A percentile compares a stretch with the other conserved stretches of the same genome.
These are phyloP conservation scores for Neogobius melanostomus DNA, from an alignment of 2,113 vertebrate genomes.

Conservation along the genomic window DNA sequence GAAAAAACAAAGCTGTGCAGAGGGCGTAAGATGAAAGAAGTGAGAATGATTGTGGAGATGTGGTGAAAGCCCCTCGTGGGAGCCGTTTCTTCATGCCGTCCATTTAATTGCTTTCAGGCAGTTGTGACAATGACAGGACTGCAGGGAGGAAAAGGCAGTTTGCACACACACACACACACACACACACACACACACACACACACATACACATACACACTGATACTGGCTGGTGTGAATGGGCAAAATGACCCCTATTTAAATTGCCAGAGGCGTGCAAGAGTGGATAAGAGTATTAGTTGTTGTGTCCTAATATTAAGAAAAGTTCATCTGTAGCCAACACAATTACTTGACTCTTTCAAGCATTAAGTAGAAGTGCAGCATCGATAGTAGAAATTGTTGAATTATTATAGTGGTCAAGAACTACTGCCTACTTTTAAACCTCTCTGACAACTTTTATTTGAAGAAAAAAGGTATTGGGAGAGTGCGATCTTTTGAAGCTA, in stretches of 20 bases:
- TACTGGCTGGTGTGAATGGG: conserved; percentile 11
- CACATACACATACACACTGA: conserved; percentile 8
- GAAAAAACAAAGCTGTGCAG: conserved; percentile 5
- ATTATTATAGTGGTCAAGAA: no score
- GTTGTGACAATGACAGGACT: conserved; percentile 69
- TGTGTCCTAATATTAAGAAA: neutral
- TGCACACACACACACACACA: conserved; percentile 11
- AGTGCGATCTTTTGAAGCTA: no score
- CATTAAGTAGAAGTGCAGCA: no score
- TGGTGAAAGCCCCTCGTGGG: conserved; percentile 57
- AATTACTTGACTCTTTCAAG: no score
- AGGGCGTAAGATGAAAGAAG: conserved; percentile 51
- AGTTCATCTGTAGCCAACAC: no score
- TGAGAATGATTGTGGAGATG: conserved; percentile 56
- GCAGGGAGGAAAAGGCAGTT: conserved; percentile 46
- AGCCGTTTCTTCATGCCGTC: conserved; percentile 65
- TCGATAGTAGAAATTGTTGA: no score
- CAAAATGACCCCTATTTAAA: conserved; percentile 48
- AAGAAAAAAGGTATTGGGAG: no score
- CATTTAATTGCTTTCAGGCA: conserved; percentile 71
- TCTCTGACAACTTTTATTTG: no score
- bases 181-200: conserved; percentile 16
- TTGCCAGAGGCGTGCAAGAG: neutral
- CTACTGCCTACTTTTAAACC: no score
- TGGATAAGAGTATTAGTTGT: neutral